Evolutionary conservation across 2,797 vertebrate species (phyloP).

Genomic region (Siniperca obscura): DNA sequence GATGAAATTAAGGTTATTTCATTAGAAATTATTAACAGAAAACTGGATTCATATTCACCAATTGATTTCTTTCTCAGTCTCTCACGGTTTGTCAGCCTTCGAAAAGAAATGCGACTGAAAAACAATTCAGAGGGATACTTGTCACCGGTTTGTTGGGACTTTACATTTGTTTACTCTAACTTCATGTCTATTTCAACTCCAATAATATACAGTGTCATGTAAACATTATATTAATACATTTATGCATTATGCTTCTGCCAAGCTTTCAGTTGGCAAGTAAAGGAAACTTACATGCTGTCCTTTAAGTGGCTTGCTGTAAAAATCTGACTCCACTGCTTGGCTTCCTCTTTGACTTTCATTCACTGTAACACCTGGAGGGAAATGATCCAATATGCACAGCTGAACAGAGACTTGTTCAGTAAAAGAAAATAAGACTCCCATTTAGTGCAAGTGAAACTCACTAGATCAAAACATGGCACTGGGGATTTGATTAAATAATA

Average conservation of each 20-base stretch:
- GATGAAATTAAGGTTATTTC: background rate
- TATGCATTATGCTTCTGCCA: background rate
- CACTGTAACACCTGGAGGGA: conserved; percentile 65
- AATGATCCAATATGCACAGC: conserved; percentile 47
- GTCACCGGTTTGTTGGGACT: background rate
- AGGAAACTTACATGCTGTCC: conserved; percentile 76
- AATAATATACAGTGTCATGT: background rate
- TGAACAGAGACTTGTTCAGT: conserved; percentile 33
- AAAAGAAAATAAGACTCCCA: conserved; percentile 49
- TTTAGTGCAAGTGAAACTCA: conserved; percentile 60
- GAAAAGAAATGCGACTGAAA: conserved; percentile 71
- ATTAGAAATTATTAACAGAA: background rate
- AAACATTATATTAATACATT: background rate
- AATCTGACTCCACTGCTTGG: conserved; percentile 60
- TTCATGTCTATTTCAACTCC: background rate
- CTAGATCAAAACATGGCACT: conserved; percentile 56
- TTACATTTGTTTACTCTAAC: background rate
- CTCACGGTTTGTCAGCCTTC: conserved; percentile 78
- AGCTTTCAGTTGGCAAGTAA: conserved; percentile 1
- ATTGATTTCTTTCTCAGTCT: conserved; percentile 15
- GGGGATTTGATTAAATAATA: conserved; percentile 64
- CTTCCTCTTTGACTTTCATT: conserved; percentile 63
- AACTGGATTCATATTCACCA: background rate
- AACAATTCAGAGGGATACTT: conserved; percentile 18
- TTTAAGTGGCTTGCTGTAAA: conserved; percentile 83